Conservation (phyloP, 2,113 vertebrate species). For the Spilogale gracilis region DNA sequence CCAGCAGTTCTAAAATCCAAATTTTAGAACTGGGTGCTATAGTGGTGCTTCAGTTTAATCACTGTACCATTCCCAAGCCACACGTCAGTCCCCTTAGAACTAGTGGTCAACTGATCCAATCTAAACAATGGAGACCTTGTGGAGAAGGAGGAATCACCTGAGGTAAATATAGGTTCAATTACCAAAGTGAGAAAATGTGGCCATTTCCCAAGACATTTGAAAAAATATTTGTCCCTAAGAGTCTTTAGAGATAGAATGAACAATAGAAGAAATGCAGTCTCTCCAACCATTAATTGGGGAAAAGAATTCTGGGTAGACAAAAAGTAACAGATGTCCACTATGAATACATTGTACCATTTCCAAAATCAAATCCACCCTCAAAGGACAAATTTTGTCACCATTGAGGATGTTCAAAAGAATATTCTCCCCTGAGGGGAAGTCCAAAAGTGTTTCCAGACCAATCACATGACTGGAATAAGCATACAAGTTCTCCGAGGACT, state of each 20-base stretch:
- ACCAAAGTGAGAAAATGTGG: background rate
- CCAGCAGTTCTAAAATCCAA: background rate
- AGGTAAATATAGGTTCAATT: background rate
- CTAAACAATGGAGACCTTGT: background rate
- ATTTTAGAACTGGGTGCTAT: background rate
- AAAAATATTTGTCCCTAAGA: constrained; percentile 45
- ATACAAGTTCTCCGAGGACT: constrained; percentile 18
- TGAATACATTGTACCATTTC: constrained; percentile 57
- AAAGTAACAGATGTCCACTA: constrained; percentile 61
- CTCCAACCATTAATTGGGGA: background rate
- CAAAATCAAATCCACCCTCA: constrained; percentile 58
- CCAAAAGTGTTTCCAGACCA: constrained; percentile 68
- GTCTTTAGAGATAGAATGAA: constrained; percentile 41
- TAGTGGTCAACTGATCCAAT: background rate
- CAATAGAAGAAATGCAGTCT: constrained; percentile 40
- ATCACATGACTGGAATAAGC: constrained; percentile 5
- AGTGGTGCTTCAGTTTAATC: background rate
- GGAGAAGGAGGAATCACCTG: background rate
- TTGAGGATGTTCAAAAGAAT: constrained; percentile 65
- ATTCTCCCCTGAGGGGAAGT: constrained; percentile 35
- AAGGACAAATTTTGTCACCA: constrained; percentile 62
- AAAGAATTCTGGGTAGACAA: constrained; percentile 51
- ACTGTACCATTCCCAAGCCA: background rate
- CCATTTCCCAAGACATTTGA: constrained; percentile 22
- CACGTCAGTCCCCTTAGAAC: background rate